Conservation (phyloP, 2,113 vertebrate genomes). For the Macrotus californicus region DNA sequence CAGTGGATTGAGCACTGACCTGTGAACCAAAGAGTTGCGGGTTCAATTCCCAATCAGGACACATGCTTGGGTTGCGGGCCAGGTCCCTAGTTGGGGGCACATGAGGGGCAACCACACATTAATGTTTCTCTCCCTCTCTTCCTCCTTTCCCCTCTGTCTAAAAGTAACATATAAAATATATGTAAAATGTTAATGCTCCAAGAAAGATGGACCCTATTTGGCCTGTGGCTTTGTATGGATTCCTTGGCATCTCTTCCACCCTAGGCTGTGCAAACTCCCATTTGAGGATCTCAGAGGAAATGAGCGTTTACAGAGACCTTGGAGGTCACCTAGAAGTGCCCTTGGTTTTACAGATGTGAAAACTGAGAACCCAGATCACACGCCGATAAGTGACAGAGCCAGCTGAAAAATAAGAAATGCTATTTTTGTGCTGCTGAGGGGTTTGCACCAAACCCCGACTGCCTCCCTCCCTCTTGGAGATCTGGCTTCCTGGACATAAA, state of each 20-base stretch:
- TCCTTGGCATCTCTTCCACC: not conserved
- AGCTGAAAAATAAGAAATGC: constrained; percentile 56
- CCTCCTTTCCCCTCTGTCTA: too few species aligned
- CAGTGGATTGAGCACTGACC: too few species aligned
- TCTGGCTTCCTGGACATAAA: not conserved
- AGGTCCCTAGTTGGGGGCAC: too few species aligned
- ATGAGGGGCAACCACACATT: too few species aligned
- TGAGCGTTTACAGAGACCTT: not conserved
- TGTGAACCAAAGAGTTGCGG: too few species aligned
- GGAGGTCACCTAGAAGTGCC: not conserved
- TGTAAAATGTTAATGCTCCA: not conserved
- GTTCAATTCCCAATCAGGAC: too few species aligned
- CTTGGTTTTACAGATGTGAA: constrained; percentile 18
- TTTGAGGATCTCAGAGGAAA: not conserved
- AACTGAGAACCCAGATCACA: not conserved
- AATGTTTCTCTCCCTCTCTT: too few species aligned
- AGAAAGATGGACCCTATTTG: not conserved
- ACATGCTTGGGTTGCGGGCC: too few species aligned
- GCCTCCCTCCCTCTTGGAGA: not conserved
- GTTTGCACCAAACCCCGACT: not conserved
- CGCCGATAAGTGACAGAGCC: constrained; percentile 44
- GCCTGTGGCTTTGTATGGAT: not conserved
- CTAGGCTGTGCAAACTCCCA: not conserved
- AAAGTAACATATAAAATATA: too few species aligned
- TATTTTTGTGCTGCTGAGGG: constrained; percentile 45